Percentiles rank a stretch among this genome's conserved stretches.
These are phyloP conservation scores for Aphyosemion australe DNA, from an alignment of 2,113 vertebrate genomes.

Conservation along the genomic window DNA sequence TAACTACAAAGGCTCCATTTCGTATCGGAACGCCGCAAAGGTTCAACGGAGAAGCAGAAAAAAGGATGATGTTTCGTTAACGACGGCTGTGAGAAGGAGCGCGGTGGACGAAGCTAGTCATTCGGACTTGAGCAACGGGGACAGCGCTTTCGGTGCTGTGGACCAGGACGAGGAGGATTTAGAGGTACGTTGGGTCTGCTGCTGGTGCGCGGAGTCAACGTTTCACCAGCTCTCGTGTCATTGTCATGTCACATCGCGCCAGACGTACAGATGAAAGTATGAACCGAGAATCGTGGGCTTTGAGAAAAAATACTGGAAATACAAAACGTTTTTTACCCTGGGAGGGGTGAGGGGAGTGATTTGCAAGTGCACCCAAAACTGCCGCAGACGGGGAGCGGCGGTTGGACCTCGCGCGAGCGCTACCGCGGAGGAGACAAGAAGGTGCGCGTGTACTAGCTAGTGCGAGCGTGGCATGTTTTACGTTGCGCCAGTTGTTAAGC, in stretches of 20 bases:
- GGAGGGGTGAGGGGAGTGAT: conserved; percentile 64
- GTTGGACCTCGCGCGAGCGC: conserved; percentile 77
- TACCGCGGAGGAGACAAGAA: conserved; percentile 46
- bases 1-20: conserved; percentile 92
- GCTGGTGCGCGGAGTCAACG: conserved; percentile 28
- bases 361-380: conserved; percentile 79
- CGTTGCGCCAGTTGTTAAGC: not conserved
- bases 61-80: conserved; percentile 76
- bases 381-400: conserved; percentile 84
- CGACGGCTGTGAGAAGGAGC: conserved; percentile 72
- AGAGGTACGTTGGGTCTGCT: conserved; percentile 60
- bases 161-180: conserved; percentile 78
- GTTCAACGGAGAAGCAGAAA: conserved; percentile 85
- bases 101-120: conserved; percentile 78
- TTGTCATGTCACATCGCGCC: conserved; percentile 24
- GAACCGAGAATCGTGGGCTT: not conserved
- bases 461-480: conserved; percentile 19
- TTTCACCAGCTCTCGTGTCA: conserved; percentile 27
- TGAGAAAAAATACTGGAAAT: not conserved
- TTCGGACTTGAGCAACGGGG: conserved; percentile 80
- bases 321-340: conserved; percentile 16
- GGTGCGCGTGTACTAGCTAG: conserved; percentile 64
- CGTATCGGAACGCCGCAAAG: conserved; percentile 89
- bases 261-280: conserved; percentile 60
- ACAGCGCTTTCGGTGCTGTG: conserved; percentile 75